Conservation (phyloP, 2,797 vertebrate genomes). For the Tachyglossus aculeatus region DNA sequence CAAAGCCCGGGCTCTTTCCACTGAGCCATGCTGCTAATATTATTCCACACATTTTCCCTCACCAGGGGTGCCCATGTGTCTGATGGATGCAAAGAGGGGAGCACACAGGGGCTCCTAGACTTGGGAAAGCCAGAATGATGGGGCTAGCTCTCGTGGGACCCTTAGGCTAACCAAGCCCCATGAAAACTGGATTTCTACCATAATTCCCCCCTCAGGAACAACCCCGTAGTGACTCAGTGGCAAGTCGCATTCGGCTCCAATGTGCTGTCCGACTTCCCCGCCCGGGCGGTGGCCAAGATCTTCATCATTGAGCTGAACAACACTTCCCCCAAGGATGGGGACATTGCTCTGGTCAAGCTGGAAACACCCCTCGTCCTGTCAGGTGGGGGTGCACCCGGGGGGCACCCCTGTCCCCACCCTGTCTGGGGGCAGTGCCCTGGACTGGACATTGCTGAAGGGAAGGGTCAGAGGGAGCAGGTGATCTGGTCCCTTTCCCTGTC, state of each 20-base stretch:
- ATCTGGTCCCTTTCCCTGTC: not conserved
- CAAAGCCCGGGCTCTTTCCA: no score
- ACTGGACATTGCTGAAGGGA: not conserved
- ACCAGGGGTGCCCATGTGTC: no score
- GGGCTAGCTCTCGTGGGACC: no score
- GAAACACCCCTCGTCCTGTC: conserved; percentile 72
- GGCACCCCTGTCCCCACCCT: no score
- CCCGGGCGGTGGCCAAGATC: conserved; percentile 81
- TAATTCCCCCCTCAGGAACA: conserved; percentile 57
- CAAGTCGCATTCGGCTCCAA: conserved; percentile 75
- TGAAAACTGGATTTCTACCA: no score
- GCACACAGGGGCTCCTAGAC: no score
- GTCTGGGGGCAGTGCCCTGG: not conserved
- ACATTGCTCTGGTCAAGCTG: conserved; percentile 88
- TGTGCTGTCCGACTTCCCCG: conserved; percentile 59
- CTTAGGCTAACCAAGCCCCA: no score
- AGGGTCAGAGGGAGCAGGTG: not conserved
- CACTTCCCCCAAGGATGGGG: conserved; percentile 70
- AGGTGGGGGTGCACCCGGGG: no score
- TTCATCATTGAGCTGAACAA: conserved; percentile 69
- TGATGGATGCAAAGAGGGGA: no score
- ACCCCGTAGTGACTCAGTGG: conserved; percentile 75
- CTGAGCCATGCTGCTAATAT: no score
- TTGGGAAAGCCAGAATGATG: no score
- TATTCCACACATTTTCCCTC: no score